phyloP scores from a whole-genome alignment of 2,888 invertebrate species.

The Clunio marinus region DNA sequence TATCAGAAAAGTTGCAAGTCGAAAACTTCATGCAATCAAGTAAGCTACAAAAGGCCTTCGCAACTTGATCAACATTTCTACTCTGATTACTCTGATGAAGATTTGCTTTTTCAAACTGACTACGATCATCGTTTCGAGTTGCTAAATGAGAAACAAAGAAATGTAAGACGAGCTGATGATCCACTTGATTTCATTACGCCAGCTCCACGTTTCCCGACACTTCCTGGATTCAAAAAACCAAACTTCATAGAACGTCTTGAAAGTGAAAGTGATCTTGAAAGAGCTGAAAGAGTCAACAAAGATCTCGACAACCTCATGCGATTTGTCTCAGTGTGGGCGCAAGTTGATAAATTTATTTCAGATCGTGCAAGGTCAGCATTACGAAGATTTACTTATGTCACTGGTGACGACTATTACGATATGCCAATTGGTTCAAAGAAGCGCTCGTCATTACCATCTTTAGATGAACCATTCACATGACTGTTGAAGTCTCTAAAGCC shows the following conservation, averaged over 20 bases:
- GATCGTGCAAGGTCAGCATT: conserved; percentile 51
- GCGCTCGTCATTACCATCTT: neutral
- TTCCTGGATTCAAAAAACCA: neutral
- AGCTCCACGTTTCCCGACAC: conserved; percentile 14
- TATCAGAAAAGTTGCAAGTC: neutral
- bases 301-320: conserved; percentile 54
- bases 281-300: conserved; percentile 49
- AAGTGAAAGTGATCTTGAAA: conserved; percentile 43
- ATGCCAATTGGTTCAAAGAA: neutral
- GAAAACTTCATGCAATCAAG: conserved; percentile 20
- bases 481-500: neutral
- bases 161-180: conserved; percentile 21
- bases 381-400: conserved; percentile 51
- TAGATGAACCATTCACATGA: conserved; percentile 34
- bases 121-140: neutral
- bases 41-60: neutral
- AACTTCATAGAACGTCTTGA: conserved; percentile 26
- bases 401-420: conserved; percentile 45
- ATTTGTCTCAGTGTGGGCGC: conserved; percentile 53
- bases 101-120: conserved; percentile 23
- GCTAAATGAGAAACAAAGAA: conserved; percentile 8
- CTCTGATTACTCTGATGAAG: conserved; percentile 29
- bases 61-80: conserved; percentile 14
- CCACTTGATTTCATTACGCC: neutral
- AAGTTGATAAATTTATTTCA: conserved; percentile 53